phyloP scores from a whole-genome alignment of 2,113 vertebrate species.

The Mastomys coucha region DNA sequence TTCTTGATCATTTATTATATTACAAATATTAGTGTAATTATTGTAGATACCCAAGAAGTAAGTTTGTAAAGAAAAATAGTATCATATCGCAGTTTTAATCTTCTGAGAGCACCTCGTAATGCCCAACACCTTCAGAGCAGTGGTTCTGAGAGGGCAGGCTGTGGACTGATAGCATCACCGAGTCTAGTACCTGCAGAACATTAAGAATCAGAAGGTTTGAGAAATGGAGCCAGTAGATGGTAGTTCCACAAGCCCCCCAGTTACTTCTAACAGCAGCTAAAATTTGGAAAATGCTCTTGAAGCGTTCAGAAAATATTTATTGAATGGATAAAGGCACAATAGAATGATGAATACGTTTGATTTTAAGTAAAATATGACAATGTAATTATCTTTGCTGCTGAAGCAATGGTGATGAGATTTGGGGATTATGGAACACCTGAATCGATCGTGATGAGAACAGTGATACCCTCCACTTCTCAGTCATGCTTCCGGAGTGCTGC shows the following conservation, averaged over 20 bases:
- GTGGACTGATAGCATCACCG: background rate
- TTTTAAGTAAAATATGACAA: background rate
- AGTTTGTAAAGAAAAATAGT: background rate
- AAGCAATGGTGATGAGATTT: background rate
- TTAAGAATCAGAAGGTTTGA: background rate
- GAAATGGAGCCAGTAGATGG: background rate
- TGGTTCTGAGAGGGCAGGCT: background rate
- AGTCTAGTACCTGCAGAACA: background rate
- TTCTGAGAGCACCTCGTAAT: background rate
- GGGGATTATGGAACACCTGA: background rate
- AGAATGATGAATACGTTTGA: background rate
- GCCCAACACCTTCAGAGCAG: background rate
- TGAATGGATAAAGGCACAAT: constrained; percentile 21
- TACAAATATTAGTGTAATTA: background rate
- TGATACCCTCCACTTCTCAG: background rate
- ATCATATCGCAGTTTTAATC: background rate
- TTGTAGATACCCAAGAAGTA: background rate
- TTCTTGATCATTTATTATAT: background rate
- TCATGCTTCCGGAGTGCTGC: background rate
- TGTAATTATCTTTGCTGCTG: background rate
- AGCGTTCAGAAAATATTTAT: background rate
- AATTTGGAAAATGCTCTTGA: background rate
- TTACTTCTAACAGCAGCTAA: constrained; percentile 3
- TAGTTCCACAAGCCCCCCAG: background rate
- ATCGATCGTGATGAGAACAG: constrained; percentile 28